phyloP scores from a whole-genome alignment of 1,140 invertebrate species.

The Drosophila bocqueti region DNA sequence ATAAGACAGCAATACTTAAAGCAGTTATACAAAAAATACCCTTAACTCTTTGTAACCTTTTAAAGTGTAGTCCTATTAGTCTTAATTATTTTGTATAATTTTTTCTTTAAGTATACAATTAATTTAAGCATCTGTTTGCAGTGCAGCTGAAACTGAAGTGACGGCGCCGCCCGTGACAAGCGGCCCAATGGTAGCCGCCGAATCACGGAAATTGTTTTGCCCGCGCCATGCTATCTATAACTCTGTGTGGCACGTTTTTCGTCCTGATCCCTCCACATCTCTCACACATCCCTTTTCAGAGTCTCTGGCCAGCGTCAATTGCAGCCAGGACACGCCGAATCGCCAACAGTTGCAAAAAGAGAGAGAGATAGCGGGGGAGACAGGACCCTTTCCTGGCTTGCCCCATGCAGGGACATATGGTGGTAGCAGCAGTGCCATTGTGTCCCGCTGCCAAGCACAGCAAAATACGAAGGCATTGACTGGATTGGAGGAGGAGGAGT shows the following conservation, averaged over 20 bases:
- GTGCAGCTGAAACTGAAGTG: constrained; percentile 23
- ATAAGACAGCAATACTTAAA: neutral
- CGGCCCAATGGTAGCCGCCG: constrained; percentile 46
- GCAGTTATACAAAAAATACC: neutral
- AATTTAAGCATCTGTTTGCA: neutral
- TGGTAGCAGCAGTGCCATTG: constrained; percentile 28
- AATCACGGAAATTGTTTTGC: constrained; percentile 63
- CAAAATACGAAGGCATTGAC: constrained; percentile 19
- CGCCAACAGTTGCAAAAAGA: constrained; percentile 42
- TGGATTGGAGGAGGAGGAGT: constrained; percentile 18
- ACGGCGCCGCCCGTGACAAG: constrained; percentile 37
- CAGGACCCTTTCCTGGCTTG: constrained; percentile 25
- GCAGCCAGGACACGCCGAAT: constrained; percentile 27
- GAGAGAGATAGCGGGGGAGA: constrained; percentile 11
- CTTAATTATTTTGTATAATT: no score
- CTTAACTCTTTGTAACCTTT: neutral
- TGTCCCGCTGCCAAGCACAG: constrained; percentile 3
- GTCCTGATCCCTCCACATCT: neutral
- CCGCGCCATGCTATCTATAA: constrained; percentile 23
- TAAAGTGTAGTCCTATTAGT: neutral
- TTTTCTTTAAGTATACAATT: neutral
- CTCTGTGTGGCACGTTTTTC: constrained; percentile 42
- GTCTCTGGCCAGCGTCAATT: constrained; percentile 37
- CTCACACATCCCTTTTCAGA: neutral
- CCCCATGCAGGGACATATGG: constrained; percentile 25